These are phyloP conservation scores for Phalangium opilio DNA, from an alignment of 2,888 invertebrate species.

Conservation along the genomic window DNA sequence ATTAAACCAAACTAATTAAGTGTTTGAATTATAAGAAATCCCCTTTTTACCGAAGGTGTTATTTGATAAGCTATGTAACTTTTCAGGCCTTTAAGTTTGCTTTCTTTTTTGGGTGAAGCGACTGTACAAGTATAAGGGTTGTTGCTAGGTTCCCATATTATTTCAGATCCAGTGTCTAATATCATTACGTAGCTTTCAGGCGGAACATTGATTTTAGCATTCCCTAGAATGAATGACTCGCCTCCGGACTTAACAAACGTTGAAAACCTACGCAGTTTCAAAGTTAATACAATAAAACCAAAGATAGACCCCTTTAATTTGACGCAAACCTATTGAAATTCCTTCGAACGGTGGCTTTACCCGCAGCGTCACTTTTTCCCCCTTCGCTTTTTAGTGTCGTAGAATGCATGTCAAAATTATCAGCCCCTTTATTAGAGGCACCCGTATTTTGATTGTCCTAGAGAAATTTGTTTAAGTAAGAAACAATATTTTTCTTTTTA, in stretches of 20 bases:
- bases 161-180: constrained; percentile 46
- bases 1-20: too few species aligned
- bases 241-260: constrained; percentile 78
- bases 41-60: constrained; percentile 60
- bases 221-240: constrained; percentile 73
- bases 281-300: too few species aligned
- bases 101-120: constrained; percentile 93
- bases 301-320: too few species aligned
- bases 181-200: constrained; percentile 57
- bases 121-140: constrained; percentile 69
- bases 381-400: too few species aligned
- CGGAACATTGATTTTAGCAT: constrained; percentile 48
- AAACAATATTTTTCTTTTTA: too few species aligned
- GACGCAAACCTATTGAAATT: constrained; percentile 44
- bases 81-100: constrained; percentile 92
- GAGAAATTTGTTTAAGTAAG: background rate
- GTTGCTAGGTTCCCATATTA: constrained; percentile 57
- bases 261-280: constrained; percentile 43
- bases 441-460: constrained; percentile 5
- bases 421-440: too few species aligned
- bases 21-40: constrained; percentile 55
- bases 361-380: constrained; percentile 19
- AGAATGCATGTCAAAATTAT: too few species aligned
- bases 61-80: constrained; percentile 94
- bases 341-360: constrained; percentile 50